Conservation (phyloP, 2,888 invertebrate genomes). For the Camponotus fellah region DNA sequence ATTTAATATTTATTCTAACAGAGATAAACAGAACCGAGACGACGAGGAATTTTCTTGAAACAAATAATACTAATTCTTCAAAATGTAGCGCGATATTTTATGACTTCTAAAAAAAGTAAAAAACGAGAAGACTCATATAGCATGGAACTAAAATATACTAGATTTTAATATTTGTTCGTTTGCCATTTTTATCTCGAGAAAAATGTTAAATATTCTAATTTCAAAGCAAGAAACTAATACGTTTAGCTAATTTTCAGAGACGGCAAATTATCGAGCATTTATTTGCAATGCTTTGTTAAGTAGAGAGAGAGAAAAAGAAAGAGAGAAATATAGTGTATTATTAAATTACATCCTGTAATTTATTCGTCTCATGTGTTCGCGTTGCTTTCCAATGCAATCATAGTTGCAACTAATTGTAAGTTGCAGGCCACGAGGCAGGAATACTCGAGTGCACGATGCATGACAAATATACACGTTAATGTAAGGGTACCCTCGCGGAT, state of each 20-base stretch:
- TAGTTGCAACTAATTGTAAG: constrained; percentile 52
- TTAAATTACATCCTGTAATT: constrained; percentile 43
- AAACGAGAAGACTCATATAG: not conserved
- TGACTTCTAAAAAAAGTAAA: not conserved
- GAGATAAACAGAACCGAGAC: not conserved
- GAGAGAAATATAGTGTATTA: constrained; percentile 30
- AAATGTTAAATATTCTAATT: constrained; percentile 19
- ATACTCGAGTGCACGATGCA: constrained; percentile 57
- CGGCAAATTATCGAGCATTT: constrained; percentile 8
- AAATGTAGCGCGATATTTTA: not conserved
- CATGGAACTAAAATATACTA: not conserved
- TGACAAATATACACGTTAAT: constrained; percentile 63
- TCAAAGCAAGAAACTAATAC: constrained; percentile 17
- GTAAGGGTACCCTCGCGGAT: constrained; percentile 51
- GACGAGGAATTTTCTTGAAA: not conserved
- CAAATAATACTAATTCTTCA: not conserved
- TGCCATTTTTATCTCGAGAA: not conserved
- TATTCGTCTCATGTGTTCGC: constrained; percentile 25
- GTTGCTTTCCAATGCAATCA: constrained; percentile 46
- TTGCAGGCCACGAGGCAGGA: constrained; percentile 55
- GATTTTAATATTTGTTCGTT: not conserved
- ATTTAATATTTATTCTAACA: not conserved
- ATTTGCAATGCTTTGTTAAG: constrained; percentile 33
- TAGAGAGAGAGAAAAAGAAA: not conserved
- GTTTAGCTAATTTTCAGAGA: constrained; percentile 8